Base-by-base conservation (phyloP, 1,140 invertebrate species). In the Solen grandis region DNA sequence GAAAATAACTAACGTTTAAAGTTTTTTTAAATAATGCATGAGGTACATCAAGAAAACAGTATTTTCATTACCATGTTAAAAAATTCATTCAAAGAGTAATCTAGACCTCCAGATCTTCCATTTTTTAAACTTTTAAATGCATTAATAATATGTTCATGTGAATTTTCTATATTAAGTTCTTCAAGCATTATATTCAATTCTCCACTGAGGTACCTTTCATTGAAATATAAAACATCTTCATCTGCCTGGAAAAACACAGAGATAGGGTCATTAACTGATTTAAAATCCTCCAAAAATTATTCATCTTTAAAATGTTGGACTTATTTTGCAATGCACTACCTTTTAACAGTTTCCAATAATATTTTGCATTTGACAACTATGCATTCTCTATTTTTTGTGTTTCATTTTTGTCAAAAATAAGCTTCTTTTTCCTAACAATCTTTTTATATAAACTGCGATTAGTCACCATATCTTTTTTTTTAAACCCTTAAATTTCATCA, bases 241-340 rank as follows among this genome's bases (percentile, higher is more conserved):
- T n/a, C n/a, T n/a, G n/a, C n/a, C 46, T 38, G 8, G 36, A 33
- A 68, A 50, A 68, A 68, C 22, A 50, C 22, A 1, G 36, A 19
- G 1, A 50, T 46, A 2, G 65, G 41, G 31, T 68, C 13, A 68
- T 68, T 68, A 16, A 46, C 52, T 14, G 65, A 2, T 38, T 66
- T 66, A 38, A 66, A 76, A 46, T 76, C 50, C 50, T 8, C 5
- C 46, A 19, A n/a, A 66, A 66, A 5, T 2, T 46, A 66, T 66
- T 38, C 2, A 5, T 16, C 10, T 19, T 36, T 1, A 72, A 22
- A 22, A 4, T 1, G 25, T 25, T 16, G 31, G 46, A 13, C 0
- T 1, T 1, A 2, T 3, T 29, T n/a, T 46, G 19, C 14, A 1
- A 4, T 8, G 10, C 1, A 14, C 19, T 27, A 22, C 35, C 29